Evolutionary conservation across 2,888 invertebrate species (phyloP).

Genomic region (Blastobasis adustella): DNA sequence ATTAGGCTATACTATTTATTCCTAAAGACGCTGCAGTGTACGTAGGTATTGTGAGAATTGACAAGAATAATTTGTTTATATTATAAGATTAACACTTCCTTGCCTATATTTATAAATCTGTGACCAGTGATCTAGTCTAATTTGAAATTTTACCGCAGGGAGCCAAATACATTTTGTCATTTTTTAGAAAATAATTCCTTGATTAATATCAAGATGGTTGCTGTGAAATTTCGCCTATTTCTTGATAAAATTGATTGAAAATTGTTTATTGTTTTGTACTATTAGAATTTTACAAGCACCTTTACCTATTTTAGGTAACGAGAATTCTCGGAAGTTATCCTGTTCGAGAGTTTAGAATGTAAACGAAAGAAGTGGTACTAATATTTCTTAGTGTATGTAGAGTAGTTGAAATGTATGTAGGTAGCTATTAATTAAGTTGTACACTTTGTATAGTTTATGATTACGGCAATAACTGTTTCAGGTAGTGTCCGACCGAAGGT

Average conservation of each 20-base stretch:
- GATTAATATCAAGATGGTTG: too few species aligned
- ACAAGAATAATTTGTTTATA: slow-evolving; percentile 21
- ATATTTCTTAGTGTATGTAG: slow-evolving; percentile 26
- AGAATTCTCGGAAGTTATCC: too few species aligned
- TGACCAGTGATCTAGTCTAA: slow-evolving; percentile 69
- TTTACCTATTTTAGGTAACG: too few species aligned
- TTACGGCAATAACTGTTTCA: not conserved
- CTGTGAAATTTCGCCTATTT: too few species aligned
- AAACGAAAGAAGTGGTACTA: slow-evolving; percentile 41
- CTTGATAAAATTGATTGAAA: too few species aligned
- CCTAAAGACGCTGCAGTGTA: slow-evolving; percentile 27
- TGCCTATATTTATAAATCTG: slow-evolving; percentile 57
- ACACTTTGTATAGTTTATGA: not conserved
- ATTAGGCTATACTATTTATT: slow-evolving; percentile 35
- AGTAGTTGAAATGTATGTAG: slow-evolving; percentile 16
- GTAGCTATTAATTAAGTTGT: not conserved
- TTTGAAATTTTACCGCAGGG: slow-evolving; percentile 14
- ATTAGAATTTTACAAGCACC: too few species aligned
- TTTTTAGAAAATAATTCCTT: too few species aligned
- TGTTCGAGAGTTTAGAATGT: not conserved
- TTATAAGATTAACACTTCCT: slow-evolving; percentile 43
- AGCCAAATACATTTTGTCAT: not conserved
- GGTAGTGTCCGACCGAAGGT: too few species aligned
- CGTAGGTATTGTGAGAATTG: slow-evolving; percentile 23
- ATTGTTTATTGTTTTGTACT: too few species aligned